Conservation (phyloP, 2,113 vertebrate genomes). For the Istiophorus platypterus region DNA sequence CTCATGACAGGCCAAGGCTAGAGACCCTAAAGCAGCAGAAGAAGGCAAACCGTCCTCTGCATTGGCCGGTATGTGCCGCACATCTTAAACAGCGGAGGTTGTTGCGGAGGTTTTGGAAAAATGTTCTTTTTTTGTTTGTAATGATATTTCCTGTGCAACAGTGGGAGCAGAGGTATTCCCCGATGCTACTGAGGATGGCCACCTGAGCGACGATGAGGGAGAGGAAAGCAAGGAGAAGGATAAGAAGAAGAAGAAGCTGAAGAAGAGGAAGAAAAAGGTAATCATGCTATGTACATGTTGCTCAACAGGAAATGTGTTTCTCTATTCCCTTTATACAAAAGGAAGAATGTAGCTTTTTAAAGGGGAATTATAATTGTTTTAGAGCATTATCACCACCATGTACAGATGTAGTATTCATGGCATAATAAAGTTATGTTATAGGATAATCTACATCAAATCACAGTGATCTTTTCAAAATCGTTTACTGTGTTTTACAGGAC, state of each 20-base stretch:
- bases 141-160: slow-evolving; percentile 23
- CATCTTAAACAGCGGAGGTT: background rate
- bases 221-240: slow-evolving; percentile 53
- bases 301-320: background rate
- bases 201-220: slow-evolving; percentile 73
- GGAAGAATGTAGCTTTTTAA: no score
- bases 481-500: slow-evolving; percentile 36
- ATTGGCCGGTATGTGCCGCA: slow-evolving; percentile 21
- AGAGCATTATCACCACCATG: background rate
- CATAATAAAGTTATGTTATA: background rate
- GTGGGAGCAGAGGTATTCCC: background rate
- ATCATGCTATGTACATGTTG: background rate
- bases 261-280: slow-evolving; percentile 67
- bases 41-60: background rate
- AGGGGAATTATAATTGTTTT: no score
- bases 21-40: slow-evolving; percentile 22
- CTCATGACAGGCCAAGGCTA: slow-evolving; percentile 28
- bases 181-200: slow-evolving; percentile 25
- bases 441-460: background rate
- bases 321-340: no score
- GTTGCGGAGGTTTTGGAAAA: background rate
- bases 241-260: slow-evolving; percentile 57
- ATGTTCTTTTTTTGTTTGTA: background rate
- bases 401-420: background rate
- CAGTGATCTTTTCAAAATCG: background rate